Evolutionary conservation across 2,888 invertebrate genomes (phyloP).

Genomic region (Tipula unca): DNA sequence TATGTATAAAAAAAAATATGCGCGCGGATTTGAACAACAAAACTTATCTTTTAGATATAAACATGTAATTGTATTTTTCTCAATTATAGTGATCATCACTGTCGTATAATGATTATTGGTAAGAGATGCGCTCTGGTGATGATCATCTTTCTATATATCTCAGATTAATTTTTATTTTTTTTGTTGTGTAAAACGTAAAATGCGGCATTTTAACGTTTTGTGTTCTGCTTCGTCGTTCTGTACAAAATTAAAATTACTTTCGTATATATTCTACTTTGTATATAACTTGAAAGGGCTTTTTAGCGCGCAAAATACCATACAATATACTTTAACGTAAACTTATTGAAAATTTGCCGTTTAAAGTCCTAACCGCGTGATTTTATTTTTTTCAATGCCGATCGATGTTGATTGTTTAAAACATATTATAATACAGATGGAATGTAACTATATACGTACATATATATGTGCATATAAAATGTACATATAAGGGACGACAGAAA

Average conservation of each 20-base stretch:
- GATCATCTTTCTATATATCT: constrained; percentile 8
- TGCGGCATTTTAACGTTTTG: neutral
- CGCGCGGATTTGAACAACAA: neutral
- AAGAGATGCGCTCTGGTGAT: neutral
- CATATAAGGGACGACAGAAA: neutral
- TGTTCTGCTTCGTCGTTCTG: neutral
- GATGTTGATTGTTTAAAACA: neutral
- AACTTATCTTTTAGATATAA: neutral
- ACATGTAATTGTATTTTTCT: constrained; percentile 8
- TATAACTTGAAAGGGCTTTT: neutral
- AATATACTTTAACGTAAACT: neutral
- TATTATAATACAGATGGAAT: neutral
- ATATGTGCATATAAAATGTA: neutral
- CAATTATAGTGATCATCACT: constrained; percentile 14
- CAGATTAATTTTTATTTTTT: neutral
- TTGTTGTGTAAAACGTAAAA: neutral
- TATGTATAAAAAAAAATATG: neutral
- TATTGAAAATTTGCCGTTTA: neutral
- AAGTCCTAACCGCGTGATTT: neutral
- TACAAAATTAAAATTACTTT: neutral
- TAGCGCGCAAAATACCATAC: neutral
- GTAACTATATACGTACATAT: no score
- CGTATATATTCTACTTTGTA: neutral
- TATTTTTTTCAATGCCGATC: neutral
- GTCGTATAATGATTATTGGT: neutral